Evolutionary conservation across 2,113 vertebrate genomes (phyloP).

Genomic region (Heptranchias perlo): DNA sequence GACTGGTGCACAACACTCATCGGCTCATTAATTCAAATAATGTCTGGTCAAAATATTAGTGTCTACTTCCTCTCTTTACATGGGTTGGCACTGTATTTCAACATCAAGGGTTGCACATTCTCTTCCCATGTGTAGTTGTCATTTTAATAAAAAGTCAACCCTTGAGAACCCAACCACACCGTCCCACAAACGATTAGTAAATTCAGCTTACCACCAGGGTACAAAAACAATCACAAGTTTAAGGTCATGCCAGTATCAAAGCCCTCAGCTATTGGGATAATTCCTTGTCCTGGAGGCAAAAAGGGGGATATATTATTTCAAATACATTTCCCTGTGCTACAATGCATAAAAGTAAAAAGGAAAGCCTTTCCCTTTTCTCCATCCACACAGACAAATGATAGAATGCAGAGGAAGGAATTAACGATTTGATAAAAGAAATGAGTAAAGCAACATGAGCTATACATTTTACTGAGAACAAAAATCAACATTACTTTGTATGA

Average conservation of each 20-base stretch:
- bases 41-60: too few relatives aligned
- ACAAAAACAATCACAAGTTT: not conserved
- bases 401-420: not conserved
- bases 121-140: not conserved
- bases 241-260: not conserved
- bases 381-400: not conserved
- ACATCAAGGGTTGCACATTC: not conserved
- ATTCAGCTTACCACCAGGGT: not conserved
- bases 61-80: too few relatives aligned
- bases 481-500: not conserved
- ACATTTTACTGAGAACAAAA: not conserved
- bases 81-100: too few relatives aligned
- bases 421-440: not conserved
- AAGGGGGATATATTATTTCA: not conserved
- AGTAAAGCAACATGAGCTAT: not conserved
- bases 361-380: not conserved
- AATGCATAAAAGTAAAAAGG: not conserved
- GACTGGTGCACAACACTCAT: too few relatives aligned
- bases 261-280: not conserved
- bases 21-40: too few relatives aligned
- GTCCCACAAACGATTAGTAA: not conserved
- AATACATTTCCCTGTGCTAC: not conserved
- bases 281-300: not conserved
- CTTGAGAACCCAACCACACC: not conserved
- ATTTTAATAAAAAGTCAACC: not conserved